Conservation (phyloP, 2,797 vertebrate genomes). For the Carcharodon carcharias region DNA sequence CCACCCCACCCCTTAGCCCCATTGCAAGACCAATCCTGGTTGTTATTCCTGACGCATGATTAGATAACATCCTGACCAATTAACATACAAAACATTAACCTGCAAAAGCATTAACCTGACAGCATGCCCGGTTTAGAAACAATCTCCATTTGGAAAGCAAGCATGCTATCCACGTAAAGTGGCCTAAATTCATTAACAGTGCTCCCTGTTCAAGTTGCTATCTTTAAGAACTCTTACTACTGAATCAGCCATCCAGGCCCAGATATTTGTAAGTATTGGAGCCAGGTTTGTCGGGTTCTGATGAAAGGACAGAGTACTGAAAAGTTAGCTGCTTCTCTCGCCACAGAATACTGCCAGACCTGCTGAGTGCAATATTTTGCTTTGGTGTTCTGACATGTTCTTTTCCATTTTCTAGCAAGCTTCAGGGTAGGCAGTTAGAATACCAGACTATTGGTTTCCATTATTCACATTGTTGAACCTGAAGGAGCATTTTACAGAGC, state of each 20-base stretch:
- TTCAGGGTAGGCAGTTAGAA: not conserved
- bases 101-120: not conserved
- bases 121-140: not conserved
- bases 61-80: not conserved
- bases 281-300: not conserved
- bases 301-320: too few species aligned
- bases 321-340: not conserved
- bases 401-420: not conserved
- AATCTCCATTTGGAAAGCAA: not conserved
- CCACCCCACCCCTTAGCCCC: not conserved
- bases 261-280: not conserved
- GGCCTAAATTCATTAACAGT: not conserved
- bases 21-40: not conserved
- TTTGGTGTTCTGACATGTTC: not conserved
- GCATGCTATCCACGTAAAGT: not conserved
- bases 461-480: not conserved
- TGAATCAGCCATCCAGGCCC: not conserved
- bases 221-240: not conserved
- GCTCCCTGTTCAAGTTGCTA: not conserved
- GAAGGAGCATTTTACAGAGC: not conserved
- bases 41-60: not conserved
- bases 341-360: not conserved
- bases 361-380: too few species aligned
- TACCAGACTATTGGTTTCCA: not conserved
- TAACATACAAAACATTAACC: conserved; percentile 1